Base-by-base conservation (phyloP, 1,140 invertebrate species). In the Megalopta genalis region DNA sequence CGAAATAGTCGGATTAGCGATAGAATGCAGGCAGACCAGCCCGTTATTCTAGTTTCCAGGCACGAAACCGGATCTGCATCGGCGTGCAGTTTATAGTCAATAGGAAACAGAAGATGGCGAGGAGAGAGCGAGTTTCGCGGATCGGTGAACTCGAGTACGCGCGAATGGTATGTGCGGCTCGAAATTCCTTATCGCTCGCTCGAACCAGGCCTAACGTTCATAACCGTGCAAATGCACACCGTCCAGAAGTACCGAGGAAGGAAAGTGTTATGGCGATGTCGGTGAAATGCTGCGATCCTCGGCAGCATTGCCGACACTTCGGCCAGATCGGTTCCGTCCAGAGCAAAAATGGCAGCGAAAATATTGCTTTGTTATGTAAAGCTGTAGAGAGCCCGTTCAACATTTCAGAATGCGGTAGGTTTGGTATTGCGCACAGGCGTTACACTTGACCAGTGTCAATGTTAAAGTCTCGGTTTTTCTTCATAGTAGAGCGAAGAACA, bases 61-160 rank as follows among this genome's bases (percentile, higher is more conserved):
- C 57, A 69, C 54, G 78, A 86, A 86, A 87, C 81, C 86, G 77
- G 86, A 86, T 87, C 77, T 72, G 59, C 75, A 83, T 72, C 74
- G 71, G 86, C 70, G 65, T 81, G 76, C 72, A 70, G 76, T 52
- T 84, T 87, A 75, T 72, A 83, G 80, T 66, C 21, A 85, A 89
- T 88, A 90, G 89, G 88, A 90, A 90, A 82, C 88, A 86, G 69
- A 81, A 84, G 79, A 86, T 81, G 78, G 73, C 62, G 69, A 80
- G 66, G 87, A 90, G 87, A 88, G 84, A 88, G 86, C 79, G 88
- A 82, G 88, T 90, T 90, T 89, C 80, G 84, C 87, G 88, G 89
- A 90, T 88, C 87, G 85, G 75, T 88, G 87, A 91, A 90, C 88
- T 76, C 85, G 79, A 80, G 60, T 77, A 65, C 80, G 84, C 72